Conservation (phyloP, 2,797 vertebrate genomes). For the Phylloscopus collybita region DNA sequence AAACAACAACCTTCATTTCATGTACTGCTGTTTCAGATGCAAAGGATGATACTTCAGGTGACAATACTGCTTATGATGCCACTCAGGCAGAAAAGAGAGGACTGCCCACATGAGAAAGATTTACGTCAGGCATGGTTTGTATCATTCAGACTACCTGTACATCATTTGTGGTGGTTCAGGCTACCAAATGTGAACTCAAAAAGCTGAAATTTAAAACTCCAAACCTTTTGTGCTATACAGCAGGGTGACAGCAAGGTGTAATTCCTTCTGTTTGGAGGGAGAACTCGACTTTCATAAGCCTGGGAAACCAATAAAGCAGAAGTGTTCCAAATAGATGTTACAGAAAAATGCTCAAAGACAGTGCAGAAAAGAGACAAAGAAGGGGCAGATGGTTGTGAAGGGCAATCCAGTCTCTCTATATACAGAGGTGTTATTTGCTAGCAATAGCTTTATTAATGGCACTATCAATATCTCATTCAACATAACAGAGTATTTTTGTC, state of each 20-base stretch:
- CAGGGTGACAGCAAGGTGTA: background rate
- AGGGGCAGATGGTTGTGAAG: background rate
- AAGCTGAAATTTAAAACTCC: background rate
- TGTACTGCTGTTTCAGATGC: background rate
- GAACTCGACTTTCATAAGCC: background rate
- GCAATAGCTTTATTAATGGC: slow-evolving; percentile 40
- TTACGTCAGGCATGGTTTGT: background rate
- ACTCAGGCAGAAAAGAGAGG: background rate
- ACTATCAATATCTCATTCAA: slow-evolving; percentile 49
- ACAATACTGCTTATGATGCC: background rate
- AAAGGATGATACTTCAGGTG: background rate
- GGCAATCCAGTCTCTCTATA: background rate
- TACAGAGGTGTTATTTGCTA: slow-evolving; percentile 36
- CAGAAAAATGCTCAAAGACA: background rate
- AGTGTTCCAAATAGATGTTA: background rate
- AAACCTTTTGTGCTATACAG: background rate
- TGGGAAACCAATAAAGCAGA: background rate
- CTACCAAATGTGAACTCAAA: background rate
- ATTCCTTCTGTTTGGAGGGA: background rate
- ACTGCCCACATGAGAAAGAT: background rate
- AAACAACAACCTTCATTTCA: background rate
- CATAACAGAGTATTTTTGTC: slow-evolving; percentile 15
- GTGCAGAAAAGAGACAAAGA: background rate
- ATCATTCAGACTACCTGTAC: background rate
- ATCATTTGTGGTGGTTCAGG: background rate